Evolutionary conservation across 2,797 vertebrate species (phyloP).

Genomic region (Meda fulgida): DNA sequence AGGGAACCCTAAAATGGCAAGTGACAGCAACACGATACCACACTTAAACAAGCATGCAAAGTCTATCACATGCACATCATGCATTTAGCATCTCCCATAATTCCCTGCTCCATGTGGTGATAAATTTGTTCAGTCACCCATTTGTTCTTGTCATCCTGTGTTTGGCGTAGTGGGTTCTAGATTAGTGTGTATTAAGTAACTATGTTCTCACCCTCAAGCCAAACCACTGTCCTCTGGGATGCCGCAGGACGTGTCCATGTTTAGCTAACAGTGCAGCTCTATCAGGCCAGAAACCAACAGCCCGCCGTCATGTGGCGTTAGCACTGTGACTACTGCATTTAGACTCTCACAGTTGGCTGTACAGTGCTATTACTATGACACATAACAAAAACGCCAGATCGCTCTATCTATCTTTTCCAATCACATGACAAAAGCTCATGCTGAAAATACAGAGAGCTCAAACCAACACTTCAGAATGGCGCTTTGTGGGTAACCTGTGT

Average conservation of each 20-base stretch:
- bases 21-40: constrained; percentile 44
- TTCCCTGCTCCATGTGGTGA: not conserved
- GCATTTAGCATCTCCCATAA: constrained; percentile 35
- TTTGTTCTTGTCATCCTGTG: constrained; percentile 1
- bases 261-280: constrained; percentile 59
- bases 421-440: constrained; percentile 9
- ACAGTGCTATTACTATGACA: constrained; percentile 10
- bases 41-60: constrained; percentile 23
- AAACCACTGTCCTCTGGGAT: constrained; percentile 35
- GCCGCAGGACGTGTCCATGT: constrained; percentile 43
- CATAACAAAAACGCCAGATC: not conserved
- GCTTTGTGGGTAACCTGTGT: not conserved
- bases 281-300: constrained; percentile 61
- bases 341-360: not conserved
- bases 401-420: not conserved
- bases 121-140: not conserved
- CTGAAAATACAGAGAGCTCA: constrained; percentile 9
- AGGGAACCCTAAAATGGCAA: constrained; percentile 31
- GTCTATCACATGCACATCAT: not conserved
- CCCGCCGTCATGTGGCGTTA: constrained; percentile 53
- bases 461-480: not conserved
- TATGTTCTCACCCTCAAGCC: constrained; percentile 7
- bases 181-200: constrained; percentile 24
- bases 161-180: not conserved
- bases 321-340: constrained; percentile 57